These are phyloP conservation scores for Synanthedon vespiformis DNA, from an alignment of 2,888 invertebrate species.

Conservation along the genomic window DNA sequence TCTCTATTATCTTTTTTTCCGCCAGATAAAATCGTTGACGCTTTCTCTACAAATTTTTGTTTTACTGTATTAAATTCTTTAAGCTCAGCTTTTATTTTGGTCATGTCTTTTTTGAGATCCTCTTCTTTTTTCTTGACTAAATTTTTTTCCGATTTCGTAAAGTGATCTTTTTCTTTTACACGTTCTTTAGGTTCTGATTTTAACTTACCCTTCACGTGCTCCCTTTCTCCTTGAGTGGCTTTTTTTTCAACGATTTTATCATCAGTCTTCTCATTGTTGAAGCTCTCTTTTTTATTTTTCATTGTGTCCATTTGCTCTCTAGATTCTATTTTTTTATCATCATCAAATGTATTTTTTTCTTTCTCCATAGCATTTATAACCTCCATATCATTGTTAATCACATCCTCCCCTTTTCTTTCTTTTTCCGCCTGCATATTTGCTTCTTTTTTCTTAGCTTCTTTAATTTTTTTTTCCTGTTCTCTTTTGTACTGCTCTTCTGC, in stretches of 20 bases:
- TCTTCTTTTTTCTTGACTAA: too few species aligned
- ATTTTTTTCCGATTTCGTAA: too few species aligned
- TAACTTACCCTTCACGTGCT: too few species aligned
- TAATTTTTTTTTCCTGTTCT: constrained; percentile 1
- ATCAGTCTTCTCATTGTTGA: not conserved
- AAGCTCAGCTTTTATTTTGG: not conserved
- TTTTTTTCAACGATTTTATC: too few species aligned
- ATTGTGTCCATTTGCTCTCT: not conserved
- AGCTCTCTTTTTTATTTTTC: not conserved
- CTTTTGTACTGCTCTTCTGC: constrained; percentile 5
- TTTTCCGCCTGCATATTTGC: not conserved
- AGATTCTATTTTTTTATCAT: not conserved
- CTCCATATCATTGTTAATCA: not conserved
- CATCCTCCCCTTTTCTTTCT: too few species aligned
- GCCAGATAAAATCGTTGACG: not conserved
- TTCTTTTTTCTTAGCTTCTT: not conserved
- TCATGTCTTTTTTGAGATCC: too few species aligned
- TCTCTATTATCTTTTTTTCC: not conserved
- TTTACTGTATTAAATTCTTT: not conserved
- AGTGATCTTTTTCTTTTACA: too few species aligned
- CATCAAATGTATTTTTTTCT: not conserved
- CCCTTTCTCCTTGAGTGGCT: not conserved
- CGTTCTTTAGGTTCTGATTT: too few species aligned
- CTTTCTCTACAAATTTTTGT: not conserved
- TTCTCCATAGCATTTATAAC: not conserved